Percentiles rank a stretch among this genome's conserved stretches.
phyloP scores from a whole-genome alignment of 2,113 vertebrate genomes.

The Scalopus aquaticus region DNA sequence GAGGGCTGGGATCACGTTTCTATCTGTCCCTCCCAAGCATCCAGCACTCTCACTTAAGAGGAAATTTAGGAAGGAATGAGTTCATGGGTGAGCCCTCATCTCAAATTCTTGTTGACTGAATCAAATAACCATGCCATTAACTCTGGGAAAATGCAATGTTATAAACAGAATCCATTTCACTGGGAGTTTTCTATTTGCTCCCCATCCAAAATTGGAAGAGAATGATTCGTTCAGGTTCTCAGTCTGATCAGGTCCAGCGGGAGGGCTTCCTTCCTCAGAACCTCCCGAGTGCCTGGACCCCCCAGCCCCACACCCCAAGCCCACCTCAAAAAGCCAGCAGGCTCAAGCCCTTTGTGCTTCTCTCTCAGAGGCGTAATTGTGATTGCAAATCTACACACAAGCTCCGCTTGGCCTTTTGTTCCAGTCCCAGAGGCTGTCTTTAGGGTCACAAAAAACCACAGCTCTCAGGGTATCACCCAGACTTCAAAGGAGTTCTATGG shows the following conservation, averaged over 20 bases:
- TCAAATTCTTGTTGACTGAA: neutral
- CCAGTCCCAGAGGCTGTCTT: neutral
- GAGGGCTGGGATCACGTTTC: neutral
- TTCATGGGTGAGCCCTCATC: neutral
- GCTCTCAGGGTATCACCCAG: neutral
- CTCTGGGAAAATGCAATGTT: neutral
- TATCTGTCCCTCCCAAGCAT: neutral
- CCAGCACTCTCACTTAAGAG: neutral
- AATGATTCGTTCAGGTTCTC: neutral
- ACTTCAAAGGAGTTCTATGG: neutral
- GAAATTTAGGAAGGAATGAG: neutral
- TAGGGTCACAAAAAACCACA: neutral
- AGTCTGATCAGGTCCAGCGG: neutral
- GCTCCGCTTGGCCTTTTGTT: neutral
- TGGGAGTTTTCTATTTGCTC: neutral
- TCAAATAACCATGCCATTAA: neutral
- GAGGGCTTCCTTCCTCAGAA: neutral
- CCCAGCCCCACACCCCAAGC: neutral
- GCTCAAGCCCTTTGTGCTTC: neutral
- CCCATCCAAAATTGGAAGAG: neutral
- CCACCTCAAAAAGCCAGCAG: neutral
- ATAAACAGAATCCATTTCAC: neutral
- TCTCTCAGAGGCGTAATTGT: neutral
- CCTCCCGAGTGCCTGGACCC: no score
- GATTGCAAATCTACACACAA: neutral